Percentiles rank a stretch among this genome's conserved stretches.
Conservation (phyloP, 2,113 vertebrate species). For the Chelonoidis abingdonii region DNA sequence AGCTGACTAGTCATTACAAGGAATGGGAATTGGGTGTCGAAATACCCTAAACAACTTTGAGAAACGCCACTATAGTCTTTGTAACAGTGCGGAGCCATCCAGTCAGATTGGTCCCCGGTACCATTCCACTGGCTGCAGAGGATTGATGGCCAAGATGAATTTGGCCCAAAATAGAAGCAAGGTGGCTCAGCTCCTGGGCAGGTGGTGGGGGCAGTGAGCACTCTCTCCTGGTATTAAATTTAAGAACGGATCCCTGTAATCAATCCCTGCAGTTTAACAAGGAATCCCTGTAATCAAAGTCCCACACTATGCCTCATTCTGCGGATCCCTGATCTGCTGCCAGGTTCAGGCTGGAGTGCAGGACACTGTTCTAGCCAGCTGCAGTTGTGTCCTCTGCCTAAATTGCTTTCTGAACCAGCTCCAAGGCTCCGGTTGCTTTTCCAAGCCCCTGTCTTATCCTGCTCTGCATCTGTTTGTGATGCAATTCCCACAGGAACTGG, state of each 20-base stretch:
- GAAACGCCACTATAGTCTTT: background rate
- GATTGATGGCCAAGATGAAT: background rate
- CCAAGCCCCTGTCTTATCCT: background rate
- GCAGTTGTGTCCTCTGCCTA: background rate
- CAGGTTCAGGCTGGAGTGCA: background rate
- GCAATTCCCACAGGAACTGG: constrained; percentile 3
- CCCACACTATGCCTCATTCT: rapidly evolving
- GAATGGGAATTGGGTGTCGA: background rate
- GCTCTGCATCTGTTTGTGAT: constrained; percentile 43
- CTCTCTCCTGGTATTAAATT: background rate
- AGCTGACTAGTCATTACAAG: background rate
- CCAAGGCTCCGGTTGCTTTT: constrained; percentile 30
- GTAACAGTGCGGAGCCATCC: background rate
- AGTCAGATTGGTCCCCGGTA: background rate
- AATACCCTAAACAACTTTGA: background rate
- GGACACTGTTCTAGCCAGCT: background rate
- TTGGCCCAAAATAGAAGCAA: background rate
- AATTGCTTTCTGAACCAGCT: background rate
- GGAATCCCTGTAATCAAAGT: background rate
- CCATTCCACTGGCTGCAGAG: background rate
- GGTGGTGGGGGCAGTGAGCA: background rate
- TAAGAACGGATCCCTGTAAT: background rate
- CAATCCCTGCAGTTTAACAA: background rate
- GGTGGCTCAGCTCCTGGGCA: background rate
- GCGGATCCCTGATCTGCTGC: background rate